Conservation (phyloP, 2,888 invertebrate genomes). For the Aphrophora alni region DNA sequence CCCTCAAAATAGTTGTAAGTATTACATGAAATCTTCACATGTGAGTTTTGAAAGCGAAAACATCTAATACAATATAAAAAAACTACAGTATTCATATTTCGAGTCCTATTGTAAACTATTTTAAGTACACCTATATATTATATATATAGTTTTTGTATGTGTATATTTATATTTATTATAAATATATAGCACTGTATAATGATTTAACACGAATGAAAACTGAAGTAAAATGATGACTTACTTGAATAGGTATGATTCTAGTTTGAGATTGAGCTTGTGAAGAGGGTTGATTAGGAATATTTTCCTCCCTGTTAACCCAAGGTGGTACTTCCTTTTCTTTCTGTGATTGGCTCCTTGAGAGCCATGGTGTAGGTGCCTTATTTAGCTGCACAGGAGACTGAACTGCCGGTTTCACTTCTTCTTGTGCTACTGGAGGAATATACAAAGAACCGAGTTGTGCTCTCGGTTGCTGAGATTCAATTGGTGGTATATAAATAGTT, state of each 20-base stretch:
- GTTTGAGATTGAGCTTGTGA: slow-evolving; percentile 51
- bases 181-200: too few species aligned
- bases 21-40: too few species aligned
- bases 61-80: too few species aligned
- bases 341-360: slow-evolving; percentile 58
- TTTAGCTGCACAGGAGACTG: slow-evolving; percentile 55
- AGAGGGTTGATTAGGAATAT: slow-evolving; percentile 43
- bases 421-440: slow-evolving; percentile 59
- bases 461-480: slow-evolving; percentile 50
- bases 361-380: slow-evolving; percentile 68
- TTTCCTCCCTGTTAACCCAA: slow-evolving; percentile 57
- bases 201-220: too few species aligned
- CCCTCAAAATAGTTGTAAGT: too few species aligned
- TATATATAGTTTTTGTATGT: too few species aligned
- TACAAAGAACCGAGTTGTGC: slow-evolving; percentile 63
- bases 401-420: slow-evolving; percentile 14
- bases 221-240: slow-evolving; percentile 14
- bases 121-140: too few species aligned
- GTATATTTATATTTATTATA: too few species aligned
- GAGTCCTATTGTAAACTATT: too few species aligned
- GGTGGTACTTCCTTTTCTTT: slow-evolving; percentile 56
- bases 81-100: too few species aligned
- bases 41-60: too few species aligned
- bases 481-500: slow-evolving; percentile 55
- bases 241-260: slow-evolving; percentile 50